Evolutionary conservation across 2,113 vertebrate species (phyloP), one percentile per base, ranked within the genome.

Genomic region (Nerophis ophidion): DNA sequence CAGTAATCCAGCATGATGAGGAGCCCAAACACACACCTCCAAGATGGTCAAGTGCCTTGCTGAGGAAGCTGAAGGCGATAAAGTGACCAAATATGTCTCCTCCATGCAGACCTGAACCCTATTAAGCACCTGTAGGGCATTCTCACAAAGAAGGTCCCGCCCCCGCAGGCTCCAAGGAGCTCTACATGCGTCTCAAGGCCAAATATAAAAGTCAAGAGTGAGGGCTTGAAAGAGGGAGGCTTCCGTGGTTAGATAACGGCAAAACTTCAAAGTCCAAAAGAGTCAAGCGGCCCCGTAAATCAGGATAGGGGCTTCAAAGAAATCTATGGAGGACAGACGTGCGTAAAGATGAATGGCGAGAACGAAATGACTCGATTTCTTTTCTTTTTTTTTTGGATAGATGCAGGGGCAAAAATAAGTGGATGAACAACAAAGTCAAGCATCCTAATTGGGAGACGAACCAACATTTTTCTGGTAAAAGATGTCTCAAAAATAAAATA

Each of bases 271-370:
- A 83, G 76, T 81, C 72, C 70, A 75, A 58, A 61, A 71, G 77
- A 77, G 79, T 79, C 78, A 68, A 72, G 66, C 72, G 48, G 80
- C 79, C 74, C 26, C 67, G 78, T 84, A 84, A 82, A 82, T 82
- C 74, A 82, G 69, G 15, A 46, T 26, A 75, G 79, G 78, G 68
- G 78, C 76, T 81, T 84, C 81, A 85, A 85, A 87, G 84, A 57
- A 10, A 63, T 68, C 73, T 59, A 50, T 55, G 75, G 65, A 75
- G 15, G 78, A 74, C 63, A 68, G 68, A 54, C 40, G 17, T 34
- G 57, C 48, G 47, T 59, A 71, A 52, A 36, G 73, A 80, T 54
- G 17, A 44, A 77, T 51, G 50, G 62, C 50, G 68, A 11, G 11
- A 58, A 14, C 13, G 72, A 35, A 65, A 57, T 49, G 66, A 71